A percentile compares a stretch with the other conserved stretches of the same genome.
phyloP scores from a whole-genome alignment of 1,140 invertebrate genomes.

The Musca vetustissima region DNA sequence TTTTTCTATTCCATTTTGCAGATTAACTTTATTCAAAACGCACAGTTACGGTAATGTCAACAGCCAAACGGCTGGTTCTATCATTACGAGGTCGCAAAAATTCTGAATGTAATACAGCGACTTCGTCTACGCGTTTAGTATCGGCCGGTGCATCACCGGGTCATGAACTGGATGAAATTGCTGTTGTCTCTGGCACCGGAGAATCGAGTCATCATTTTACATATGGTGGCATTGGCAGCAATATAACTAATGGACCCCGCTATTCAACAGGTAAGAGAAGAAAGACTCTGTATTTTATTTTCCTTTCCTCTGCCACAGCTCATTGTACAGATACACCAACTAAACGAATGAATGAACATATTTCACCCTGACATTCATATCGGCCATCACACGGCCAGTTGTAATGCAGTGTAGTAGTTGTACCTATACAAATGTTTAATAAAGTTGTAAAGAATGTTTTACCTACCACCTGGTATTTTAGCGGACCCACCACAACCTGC shows the following conservation, averaged over 20 bases:
- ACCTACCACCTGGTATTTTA: too few species aligned
- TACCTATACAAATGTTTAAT: too few species aligned
- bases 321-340: constrained; percentile 4
- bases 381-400: too few species aligned
- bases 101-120: constrained; percentile 55
- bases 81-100: constrained; percentile 64
- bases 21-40: not conserved
- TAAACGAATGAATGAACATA: too few species aligned
- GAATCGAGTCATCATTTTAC: constrained; percentile 62
- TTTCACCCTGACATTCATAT: too few species aligned
- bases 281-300: not conserved
- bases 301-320: not conserved
- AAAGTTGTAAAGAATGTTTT: too few species aligned
- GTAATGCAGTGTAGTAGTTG: too few species aligned
- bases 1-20: not conserved
- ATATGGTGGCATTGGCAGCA: constrained; percentile 59
- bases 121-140: constrained; percentile 57
- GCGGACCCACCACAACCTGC: too few species aligned
- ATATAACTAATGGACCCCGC: constrained; percentile 63
- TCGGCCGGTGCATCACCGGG: constrained; percentile 61
- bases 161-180: constrained; percentile 77
- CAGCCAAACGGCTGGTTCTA: constrained; percentile 70
- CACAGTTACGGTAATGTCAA: constrained; percentile 57
- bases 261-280: constrained; percentile 64
- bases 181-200: constrained; percentile 68